Conservation (phyloP, 1,140 invertebrate species). For the Drosophila rhopaloa region DNA sequence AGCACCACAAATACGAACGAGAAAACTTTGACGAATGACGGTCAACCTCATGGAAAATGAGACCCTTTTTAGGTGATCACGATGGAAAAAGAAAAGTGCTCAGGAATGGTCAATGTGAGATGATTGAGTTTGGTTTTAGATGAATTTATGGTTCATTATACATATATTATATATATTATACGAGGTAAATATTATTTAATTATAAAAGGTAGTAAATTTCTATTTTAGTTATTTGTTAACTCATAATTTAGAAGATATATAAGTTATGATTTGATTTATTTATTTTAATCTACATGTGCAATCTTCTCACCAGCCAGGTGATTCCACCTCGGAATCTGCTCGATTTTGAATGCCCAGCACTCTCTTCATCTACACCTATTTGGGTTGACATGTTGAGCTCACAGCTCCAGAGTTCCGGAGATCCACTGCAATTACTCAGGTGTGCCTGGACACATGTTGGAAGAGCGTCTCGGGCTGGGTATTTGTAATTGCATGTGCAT, state of each 20-base stretch:
- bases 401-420: constrained; percentile 10
- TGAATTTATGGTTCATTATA: too few species aligned
- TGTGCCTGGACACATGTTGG: constrained; percentile 16
- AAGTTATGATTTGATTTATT: neutral
- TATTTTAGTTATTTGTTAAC: too few species aligned
- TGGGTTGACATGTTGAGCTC: constrained; percentile 58
- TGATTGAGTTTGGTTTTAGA: neutral
- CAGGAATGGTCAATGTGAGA: constrained; percentile 10
- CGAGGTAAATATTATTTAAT: too few species aligned
- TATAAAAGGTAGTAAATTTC: too few species aligned
- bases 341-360: constrained; percentile 30
- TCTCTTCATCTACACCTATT: constrained; percentile 37
- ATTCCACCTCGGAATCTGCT: constrained; percentile 13
- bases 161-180: too few species aligned
- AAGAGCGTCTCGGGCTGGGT: constrained; percentile 30
- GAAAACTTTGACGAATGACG: constrained; percentile 68
- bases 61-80: constrained; percentile 50
- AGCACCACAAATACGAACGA: constrained; percentile 51
- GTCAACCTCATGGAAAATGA: constrained; percentile 37
- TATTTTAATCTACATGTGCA: neutral
- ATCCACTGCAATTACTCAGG: constrained; percentile 58
- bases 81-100: constrained; percentile 29
- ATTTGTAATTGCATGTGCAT: constrained; percentile 73
- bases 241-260: too few species aligned
- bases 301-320: constrained; percentile 22